Percentiles rank a stretch among this genome's conserved stretches.
Conservation (phyloP, 2,888 invertebrate species). For the Stenodera caucasica region DNA sequence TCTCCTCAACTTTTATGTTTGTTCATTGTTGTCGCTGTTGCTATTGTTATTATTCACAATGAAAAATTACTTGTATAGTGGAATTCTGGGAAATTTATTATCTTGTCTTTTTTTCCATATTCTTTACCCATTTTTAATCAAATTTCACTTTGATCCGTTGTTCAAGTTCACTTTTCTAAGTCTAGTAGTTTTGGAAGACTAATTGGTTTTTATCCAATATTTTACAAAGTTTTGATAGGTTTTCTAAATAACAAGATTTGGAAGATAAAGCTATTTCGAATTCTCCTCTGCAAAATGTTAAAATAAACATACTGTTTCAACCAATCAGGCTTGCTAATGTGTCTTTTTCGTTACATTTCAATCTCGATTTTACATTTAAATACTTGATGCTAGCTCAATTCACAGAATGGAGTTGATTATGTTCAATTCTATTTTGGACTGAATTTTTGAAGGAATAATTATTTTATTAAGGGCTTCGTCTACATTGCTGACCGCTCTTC, state of each 20-base stretch:
- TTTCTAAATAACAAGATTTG: not conserved
- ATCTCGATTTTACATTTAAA: not conserved
- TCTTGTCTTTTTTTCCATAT: not conserved
- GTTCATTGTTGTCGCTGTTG: not conserved
- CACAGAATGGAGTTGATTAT: not conserved
- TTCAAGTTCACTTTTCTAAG: not conserved
- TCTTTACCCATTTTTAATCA: not conserved
- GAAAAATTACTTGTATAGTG: not conserved
- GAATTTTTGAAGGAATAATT: slow-evolving; percentile 21
- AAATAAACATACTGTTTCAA: not conserved
- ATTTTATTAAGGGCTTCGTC: slow-evolving; percentile 25
- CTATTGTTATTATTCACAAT: not conserved
- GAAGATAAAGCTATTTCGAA: not conserved
- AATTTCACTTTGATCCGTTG: not conserved
- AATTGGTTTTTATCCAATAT: not conserved
- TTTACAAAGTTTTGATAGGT: not conserved
- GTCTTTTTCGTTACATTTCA: not conserved
- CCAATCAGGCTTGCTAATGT: not conserved
- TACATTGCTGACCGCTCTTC: not conserved
- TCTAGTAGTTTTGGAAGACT: not conserved
- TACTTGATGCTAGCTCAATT: not conserved
- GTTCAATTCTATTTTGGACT: not conserved
- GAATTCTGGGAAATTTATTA: not conserved
- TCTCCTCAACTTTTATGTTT: not conserved
- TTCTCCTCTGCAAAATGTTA: not conserved